Base-by-base conservation (phyloP, 1,140 invertebrate species). In the Philopotamus ludificatus region DNA sequence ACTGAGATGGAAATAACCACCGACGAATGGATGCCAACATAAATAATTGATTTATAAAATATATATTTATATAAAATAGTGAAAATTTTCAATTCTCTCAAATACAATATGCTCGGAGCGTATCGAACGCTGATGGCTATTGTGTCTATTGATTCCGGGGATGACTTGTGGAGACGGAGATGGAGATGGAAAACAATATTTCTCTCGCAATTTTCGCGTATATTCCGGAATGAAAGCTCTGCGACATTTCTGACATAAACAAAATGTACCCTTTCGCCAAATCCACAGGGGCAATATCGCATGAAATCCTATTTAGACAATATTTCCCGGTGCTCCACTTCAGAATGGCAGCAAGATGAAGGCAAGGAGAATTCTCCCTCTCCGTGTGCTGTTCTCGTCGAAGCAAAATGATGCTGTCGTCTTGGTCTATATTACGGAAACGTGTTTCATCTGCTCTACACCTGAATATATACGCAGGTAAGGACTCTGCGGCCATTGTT, bases 261-360 rank as follows among this genome's bases (percentile, higher is more conserved):
- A 70, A 65, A 70, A 70, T 70, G 57, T 61, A 70, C 53, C 59
- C 50, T 65, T 49, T 59, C 44, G 61, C 34, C 63, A 66, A 70
- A 57, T 70, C 67, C 67, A 39, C 54, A 21, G 67, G 64, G 67
- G 64, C 67, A 70, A 66, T 70, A 70, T 70, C 63, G 64, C 64
- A 65, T 62, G 67, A 66, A 70, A 70, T 70, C 67, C 64, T 66
- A 70, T 70, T 70, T 66, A 65, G 63, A 66, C 67, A 70, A 70
- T 70, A 70, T 66, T 63, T 70, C 67, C 67, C 67, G 23, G 59
- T 25, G 64, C 67, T 57, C 55, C 57, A 60, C 57, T 60, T 60
- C 57, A 47, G 18, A 58, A 39, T 15, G 44, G 44, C 44, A 47
- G 44, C 44, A 47, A 20, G 44, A 47, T 16, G 44, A 42, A 34